These are phyloP conservation scores for Hermatobates lingyangjiaoensis DNA, from an alignment of 1,140 invertebrate species.

Conservation along the genomic window DNA sequence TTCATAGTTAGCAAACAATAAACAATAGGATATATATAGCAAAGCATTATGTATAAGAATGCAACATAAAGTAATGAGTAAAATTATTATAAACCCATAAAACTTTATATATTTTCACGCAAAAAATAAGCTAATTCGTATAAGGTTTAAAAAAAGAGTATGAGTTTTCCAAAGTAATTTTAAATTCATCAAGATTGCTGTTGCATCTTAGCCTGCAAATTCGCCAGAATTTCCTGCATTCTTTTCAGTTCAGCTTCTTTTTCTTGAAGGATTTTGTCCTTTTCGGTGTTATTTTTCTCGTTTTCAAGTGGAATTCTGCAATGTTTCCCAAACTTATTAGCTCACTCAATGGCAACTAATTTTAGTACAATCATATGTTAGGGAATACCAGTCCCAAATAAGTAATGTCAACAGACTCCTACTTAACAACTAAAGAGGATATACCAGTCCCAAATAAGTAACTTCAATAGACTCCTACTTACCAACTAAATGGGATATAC, in stretches of 20 bases:
- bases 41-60: too few relatives aligned
- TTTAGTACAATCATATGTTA: neutral
- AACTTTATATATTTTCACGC: too few relatives aligned
- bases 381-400: neutral
- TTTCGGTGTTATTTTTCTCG: constrained; percentile 31
- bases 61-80: too few relatives aligned
- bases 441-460: neutral
- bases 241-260: constrained; percentile 75
- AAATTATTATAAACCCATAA: too few relatives aligned
- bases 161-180: too few relatives aligned
- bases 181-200: constrained; percentile 31
- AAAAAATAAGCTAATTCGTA: too few relatives aligned
- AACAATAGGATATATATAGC: too few relatives aligned
- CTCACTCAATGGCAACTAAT: too few relatives aligned
- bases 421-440: neutral
- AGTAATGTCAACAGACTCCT: neutral
- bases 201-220: constrained; percentile 83
- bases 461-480: neutral
- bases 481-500: neutral
- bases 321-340: neutral
- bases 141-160: too few relatives aligned
- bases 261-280: constrained; percentile 67
- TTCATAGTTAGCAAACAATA: too few relatives aligned
- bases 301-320: constrained; percentile 17
- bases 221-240: constrained; percentile 88